These are phyloP conservation scores for Ctena decussata DNA, from an alignment of 2,888 invertebrate genomes.

Conservation along the genomic window DNA sequence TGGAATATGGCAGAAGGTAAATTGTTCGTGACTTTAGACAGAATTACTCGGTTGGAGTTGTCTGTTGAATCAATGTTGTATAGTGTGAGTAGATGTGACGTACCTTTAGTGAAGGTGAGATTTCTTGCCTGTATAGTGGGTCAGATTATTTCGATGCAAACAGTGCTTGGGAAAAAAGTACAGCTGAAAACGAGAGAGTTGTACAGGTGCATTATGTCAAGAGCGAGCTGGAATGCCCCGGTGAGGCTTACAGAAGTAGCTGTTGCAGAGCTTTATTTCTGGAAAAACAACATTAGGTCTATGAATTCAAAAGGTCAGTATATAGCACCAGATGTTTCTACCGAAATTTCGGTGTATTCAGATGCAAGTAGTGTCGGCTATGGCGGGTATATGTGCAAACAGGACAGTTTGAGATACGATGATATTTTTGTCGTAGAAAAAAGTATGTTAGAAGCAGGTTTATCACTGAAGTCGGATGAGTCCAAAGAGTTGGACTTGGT, in stretches of 20 bases:
- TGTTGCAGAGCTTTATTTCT: background rate
- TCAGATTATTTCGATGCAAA: background rate
- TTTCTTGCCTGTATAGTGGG: constrained; percentile 35
- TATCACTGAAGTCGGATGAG: too few species aligned
- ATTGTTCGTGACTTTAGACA: constrained; percentile 25
- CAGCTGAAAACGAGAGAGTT: background rate
- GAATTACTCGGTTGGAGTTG: constrained; percentile 2
- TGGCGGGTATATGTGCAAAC: constrained; percentile 6
- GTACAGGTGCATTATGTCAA: background rate
- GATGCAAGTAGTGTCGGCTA: constrained; percentile 7
- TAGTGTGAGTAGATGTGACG: background rate
- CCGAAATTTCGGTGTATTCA: background rate
- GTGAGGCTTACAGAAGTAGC: background rate
- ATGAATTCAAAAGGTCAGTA: constrained; percentile 2
- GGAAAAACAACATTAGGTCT: background rate
- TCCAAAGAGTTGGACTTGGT: too few species aligned
- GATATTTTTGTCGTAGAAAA: background rate
- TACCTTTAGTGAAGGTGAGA: constrained; percentile 15
- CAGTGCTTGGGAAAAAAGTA: background rate
- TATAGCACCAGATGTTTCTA: background rate
- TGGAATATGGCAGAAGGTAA: constrained; percentile 37
- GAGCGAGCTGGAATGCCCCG: constrained; percentile 27
- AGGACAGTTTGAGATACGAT: background rate
- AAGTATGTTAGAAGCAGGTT: background rate
- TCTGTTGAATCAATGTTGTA: background rate